Conservation (phyloP, 2,113 vertebrate genomes). For the Daphoenositta chrysoptera region DNA sequence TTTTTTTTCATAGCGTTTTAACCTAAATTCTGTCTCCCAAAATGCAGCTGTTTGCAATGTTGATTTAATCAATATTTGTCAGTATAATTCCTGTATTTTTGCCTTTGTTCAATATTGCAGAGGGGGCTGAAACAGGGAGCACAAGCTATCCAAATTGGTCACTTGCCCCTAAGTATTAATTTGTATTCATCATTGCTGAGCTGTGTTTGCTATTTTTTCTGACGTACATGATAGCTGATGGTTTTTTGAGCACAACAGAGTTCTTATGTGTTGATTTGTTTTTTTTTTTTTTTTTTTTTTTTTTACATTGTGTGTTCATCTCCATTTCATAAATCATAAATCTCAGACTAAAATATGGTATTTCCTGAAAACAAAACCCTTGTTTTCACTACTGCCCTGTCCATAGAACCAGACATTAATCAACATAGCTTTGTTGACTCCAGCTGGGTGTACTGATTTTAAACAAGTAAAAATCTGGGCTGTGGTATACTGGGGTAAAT, state of each 20-base stretch:
- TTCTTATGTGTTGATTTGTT: neutral
- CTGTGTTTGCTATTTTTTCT: neutral
- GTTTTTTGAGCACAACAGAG: neutral
- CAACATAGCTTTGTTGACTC: neutral
- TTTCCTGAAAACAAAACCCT: neutral
- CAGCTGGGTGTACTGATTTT: neutral
- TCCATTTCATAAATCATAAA: neutral
- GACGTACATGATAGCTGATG: neutral
- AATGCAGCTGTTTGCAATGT: neutral
- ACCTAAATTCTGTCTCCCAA: neutral
- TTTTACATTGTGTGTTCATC: neutral
- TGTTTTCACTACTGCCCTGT: neutral
- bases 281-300: neutral
- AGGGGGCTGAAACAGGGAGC: neutral
- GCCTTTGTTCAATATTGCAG: neutral
- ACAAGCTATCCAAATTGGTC: neutral
- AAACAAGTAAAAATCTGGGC: neutral
- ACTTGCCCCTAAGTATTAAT: neutral
- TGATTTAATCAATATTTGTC: neutral
- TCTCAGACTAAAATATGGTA: neutral
- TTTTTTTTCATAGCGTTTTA: neutral
- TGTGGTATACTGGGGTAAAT: neutral
- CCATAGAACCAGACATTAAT: neutral
- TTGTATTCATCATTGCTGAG: neutral
- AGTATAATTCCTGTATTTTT: neutral